Percentiles rank a stretch among this genome's conserved stretches.
phyloP scores from a whole-genome alignment of 2,888 invertebrate genomes.

The Holacanthella duospinosa region DNA sequence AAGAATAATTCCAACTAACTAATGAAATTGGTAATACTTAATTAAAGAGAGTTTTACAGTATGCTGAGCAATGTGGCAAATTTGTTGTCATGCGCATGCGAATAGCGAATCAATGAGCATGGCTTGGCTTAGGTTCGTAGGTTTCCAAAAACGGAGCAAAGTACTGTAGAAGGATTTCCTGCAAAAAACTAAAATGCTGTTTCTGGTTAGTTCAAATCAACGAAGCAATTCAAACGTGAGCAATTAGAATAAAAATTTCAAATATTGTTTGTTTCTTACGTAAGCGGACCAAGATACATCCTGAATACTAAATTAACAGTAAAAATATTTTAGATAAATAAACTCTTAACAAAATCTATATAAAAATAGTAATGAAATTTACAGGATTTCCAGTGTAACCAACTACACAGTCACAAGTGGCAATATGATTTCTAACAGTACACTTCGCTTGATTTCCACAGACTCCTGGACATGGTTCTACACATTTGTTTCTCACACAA shows the following conservation, averaged over 20 bases:
- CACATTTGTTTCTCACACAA: slow-evolving; percentile 64
- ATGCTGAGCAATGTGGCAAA: too few relatives aligned
- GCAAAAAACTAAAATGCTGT: neutral
- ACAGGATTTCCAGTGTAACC: slow-evolving; percentile 66
- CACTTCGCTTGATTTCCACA: slow-evolving; percentile 58
- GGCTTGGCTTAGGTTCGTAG: too few relatives aligned
- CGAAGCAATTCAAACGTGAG: too few relatives aligned
- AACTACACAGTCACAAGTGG: slow-evolving; percentile 40
- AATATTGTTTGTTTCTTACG: neutral
- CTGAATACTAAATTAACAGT: neutral
- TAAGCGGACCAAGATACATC: neutral
- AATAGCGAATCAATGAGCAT: too few relatives aligned
- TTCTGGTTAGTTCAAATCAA: neutral
- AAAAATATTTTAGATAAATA: neutral
- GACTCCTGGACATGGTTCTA: slow-evolving; percentile 50
- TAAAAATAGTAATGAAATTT: too few relatives aligned
- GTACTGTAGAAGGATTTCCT: neutral
- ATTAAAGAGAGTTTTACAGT: too few relatives aligned
- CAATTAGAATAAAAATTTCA: neutral
- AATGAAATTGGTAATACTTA: too few relatives aligned
- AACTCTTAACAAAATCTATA: too few relatives aligned
- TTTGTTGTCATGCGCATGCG: too few relatives aligned
- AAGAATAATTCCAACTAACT: too few relatives aligned
- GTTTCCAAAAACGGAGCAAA: too few relatives aligned
- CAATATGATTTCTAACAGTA: slow-evolving; percentile 46